phyloP scores from a whole-genome alignment of 2,113 vertebrate species.

The Dolichotis patagonum region DNA sequence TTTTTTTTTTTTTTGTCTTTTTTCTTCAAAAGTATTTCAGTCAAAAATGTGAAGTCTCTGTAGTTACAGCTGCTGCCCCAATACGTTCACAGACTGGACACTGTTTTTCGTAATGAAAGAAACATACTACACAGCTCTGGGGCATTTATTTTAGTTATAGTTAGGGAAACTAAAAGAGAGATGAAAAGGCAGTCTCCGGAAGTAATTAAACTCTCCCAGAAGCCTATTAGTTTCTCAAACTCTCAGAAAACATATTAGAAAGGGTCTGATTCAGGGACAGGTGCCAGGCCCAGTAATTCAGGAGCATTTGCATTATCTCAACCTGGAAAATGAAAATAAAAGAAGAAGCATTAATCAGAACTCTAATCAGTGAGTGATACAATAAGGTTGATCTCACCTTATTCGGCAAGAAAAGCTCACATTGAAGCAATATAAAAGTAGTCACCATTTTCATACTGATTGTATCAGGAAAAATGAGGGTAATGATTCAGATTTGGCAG shows the following conservation, averaged over 20 bases:
- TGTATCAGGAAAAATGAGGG: conserved; percentile 87
- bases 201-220: conserved; percentile 69
- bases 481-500: conserved; percentile 89
- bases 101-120: conserved; percentile 58
- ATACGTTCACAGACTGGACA: neutral
- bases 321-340: conserved; percentile 85
- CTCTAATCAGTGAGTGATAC: conserved; percentile 86
- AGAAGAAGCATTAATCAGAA: conserved; percentile 86
- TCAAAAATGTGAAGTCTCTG: conserved; percentile 9
- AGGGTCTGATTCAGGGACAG: conserved; percentile 75
- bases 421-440: conserved; percentile 86
- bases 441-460: conserved; percentile 86
- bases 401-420: conserved; percentile 83
- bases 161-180: conserved; percentile 58
- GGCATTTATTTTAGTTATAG: conserved; percentile 44
- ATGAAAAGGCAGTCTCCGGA: conserved; percentile 29
- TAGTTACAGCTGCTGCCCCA: neutral
- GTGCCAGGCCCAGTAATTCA: conserved; percentile 70
- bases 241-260: conserved; percentile 58
- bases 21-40: conserved; percentile 38
- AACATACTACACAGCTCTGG: neutral
- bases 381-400: conserved; percentile 84
- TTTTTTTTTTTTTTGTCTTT: conserved; percentile 15
- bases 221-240: conserved; percentile 27
- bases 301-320: conserved; percentile 82